These are phyloP conservation scores for Metridium senile DNA, from an alignment of 92 coral and sea anemone genomes.

Conservation along the genomic window DNA sequence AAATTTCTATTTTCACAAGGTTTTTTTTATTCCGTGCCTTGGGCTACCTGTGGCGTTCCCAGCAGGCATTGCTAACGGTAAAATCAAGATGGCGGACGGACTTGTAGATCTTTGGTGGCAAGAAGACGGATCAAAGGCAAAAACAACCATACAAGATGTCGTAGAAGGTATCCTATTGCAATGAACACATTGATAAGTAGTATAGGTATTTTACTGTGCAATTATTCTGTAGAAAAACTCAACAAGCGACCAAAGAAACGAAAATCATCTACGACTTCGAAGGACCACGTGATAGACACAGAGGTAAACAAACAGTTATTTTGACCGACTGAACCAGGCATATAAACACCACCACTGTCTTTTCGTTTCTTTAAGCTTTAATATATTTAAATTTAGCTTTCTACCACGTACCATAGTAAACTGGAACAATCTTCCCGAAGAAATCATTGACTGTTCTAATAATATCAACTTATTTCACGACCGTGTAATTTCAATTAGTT, in stretches of 20 bases:
- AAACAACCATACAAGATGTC: slow-evolving; percentile 3
- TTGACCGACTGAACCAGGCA: not conserved
- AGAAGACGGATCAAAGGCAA: slow-evolving; percentile 37
- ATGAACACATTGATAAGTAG: not conserved
- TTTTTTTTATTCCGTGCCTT: no score
- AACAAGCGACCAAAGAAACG: slow-evolving; percentile 36
- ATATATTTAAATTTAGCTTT: no score
- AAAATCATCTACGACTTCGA: slow-evolving; percentile 5
- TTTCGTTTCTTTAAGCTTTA: no score
- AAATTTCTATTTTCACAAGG: no score
- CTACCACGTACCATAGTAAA: no score
- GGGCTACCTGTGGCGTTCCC: slow-evolving; percentile 34
- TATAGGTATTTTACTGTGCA: not conserved
- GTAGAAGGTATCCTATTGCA: not conserved
- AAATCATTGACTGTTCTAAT: no score
- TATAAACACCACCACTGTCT: no score
- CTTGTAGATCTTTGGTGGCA: slow-evolving; percentile 91
- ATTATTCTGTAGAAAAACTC: slow-evolving; percentile 21
- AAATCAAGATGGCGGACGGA: slow-evolving; percentile 89
- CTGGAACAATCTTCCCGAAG: no score
- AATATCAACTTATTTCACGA: no score
- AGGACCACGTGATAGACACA: slow-evolving; percentile 24
- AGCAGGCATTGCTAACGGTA: slow-evolving; percentile 15
- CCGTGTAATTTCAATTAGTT: no score
- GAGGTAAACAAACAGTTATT: slow-evolving; percentile 18